phyloP scores from a whole-genome alignment of 2,888 invertebrate genomes.

The Tortricodes alternella region DNA sequence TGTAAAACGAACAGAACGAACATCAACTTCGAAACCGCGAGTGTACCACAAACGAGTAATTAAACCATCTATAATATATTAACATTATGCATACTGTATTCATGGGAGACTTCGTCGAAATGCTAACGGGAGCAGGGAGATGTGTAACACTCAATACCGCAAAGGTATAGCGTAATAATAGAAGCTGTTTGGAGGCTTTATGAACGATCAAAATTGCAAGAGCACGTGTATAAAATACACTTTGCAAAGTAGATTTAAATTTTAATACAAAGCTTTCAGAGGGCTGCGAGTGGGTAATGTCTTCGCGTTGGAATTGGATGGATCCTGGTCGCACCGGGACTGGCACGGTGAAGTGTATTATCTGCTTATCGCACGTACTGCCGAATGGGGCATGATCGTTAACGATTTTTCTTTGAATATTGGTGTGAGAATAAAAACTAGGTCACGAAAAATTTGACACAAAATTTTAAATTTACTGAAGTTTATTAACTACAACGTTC shows the following conservation, averaged over 20 bases:
- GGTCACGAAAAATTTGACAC: neutral
- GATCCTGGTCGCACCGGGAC: conserved; percentile 46
- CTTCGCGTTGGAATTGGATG: conserved; percentile 72
- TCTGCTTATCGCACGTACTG: conserved; percentile 2
- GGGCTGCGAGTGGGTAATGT: conserved; percentile 77
- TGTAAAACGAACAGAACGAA: conserved; percentile 48
- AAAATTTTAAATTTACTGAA: too few relatives aligned
- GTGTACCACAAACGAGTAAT: conserved; percentile 74
- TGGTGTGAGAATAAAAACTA: neutral
- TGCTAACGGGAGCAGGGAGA: conserved; percentile 66
- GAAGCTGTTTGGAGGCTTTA: conserved; percentile 78
- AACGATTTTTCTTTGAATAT: conserved; percentile 10
- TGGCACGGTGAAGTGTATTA: neutral
- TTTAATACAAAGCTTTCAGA: conserved; percentile 81
- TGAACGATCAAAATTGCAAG: conserved; percentile 82
- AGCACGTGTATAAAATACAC: conserved; percentile 82
- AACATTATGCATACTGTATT: conserved; percentile 76
- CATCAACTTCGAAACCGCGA: conserved; percentile 62
- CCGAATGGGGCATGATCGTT: neutral
- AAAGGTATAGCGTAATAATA: conserved; percentile 78
- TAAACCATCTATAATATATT: conserved; percentile 78
- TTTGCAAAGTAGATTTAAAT: conserved; percentile 83
- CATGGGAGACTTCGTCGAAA: conserved; percentile 70
- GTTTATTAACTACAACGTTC: too few relatives aligned
- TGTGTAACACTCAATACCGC: conserved; percentile 77